phyloP scores from a whole-genome alignment of 2,113 vertebrate species.

The Barbus barbus region DNA sequence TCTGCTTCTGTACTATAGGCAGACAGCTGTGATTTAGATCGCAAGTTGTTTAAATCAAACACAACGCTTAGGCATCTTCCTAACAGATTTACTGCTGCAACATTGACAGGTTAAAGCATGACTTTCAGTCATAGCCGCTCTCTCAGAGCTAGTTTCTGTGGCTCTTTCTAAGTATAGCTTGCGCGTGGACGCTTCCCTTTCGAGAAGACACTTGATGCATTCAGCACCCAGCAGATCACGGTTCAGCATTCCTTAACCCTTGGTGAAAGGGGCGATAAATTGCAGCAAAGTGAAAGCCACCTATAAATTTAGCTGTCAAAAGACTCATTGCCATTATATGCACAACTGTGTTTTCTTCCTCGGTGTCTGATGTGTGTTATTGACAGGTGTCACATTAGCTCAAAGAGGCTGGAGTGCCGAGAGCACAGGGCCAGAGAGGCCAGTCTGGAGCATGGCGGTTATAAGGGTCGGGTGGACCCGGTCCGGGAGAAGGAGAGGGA shows the following conservation, averaged over 20 bases:
- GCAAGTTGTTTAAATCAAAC: slow-evolving; percentile 61
- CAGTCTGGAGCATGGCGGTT: slow-evolving; percentile 52
- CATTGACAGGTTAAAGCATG: slow-evolving; percentile 45
- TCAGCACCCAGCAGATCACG: slow-evolving; percentile 38
- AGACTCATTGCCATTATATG: background rate
- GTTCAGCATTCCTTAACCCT: slow-evolving; percentile 16
- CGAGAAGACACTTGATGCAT: slow-evolving; percentile 52
- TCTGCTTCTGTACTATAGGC: background rate
- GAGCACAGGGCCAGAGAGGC: slow-evolving; percentile 76
- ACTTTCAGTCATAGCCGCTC: slow-evolving; percentile 30
- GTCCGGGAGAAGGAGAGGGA: slow-evolving; percentile 64
- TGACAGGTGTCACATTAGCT: slow-evolving; percentile 79
- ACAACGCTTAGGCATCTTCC: slow-evolving; percentile 54
- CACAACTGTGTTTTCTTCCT: background rate
- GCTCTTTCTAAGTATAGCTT: slow-evolving; percentile 59
- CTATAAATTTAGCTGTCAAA: background rate
- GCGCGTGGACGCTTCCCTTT: slow-evolving; percentile 26
- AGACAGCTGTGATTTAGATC: slow-evolving; percentile 1
- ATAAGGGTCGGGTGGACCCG: slow-evolving; percentile 50
- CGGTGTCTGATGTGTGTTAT: background rate
- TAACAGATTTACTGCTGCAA: slow-evolving; percentile 59
- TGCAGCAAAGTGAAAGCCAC: background rate
- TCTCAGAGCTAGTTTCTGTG: slow-evolving; percentile 27
- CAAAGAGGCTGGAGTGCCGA: slow-evolving; percentile 76
- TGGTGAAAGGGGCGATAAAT: slow-evolving; percentile 52